Conservation (phyloP, 1,140 invertebrate species). For the Caerostris extrusa region DNA sequence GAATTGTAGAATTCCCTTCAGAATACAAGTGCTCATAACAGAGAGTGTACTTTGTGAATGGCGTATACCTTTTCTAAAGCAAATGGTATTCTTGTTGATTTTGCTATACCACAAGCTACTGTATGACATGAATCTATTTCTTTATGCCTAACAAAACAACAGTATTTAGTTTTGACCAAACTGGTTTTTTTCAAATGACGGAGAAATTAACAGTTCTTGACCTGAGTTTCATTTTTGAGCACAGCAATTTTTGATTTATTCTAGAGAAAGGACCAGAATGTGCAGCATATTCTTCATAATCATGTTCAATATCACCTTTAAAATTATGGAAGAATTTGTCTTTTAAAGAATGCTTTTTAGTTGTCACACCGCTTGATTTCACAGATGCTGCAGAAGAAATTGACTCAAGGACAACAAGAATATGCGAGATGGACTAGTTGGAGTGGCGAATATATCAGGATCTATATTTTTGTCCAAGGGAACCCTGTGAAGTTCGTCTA, state of each 20-base stretch:
- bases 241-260: slow-evolving; percentile 66
- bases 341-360: slow-evolving; percentile 73
- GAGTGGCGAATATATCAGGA: slow-evolving; percentile 72
- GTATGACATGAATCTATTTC: slow-evolving; percentile 82
- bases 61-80: slow-evolving; percentile 81
- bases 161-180: slow-evolving; percentile 80
- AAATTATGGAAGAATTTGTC: slow-evolving; percentile 76
- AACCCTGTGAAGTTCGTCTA: slow-evolving; percentile 75
- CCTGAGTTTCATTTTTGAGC: slow-evolving; percentile 74
- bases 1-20: slow-evolving; percentile 61
- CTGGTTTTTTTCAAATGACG: slow-evolving; percentile 78
- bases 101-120: slow-evolving; percentile 80
- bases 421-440: slow-evolving; percentile 77
- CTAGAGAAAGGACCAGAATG: slow-evolving; percentile 52
- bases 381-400: slow-evolving; percentile 12
- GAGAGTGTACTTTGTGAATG: slow-evolving; percentile 86
- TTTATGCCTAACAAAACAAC: slow-evolving; percentile 82
- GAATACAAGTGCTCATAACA: slow-evolving; percentile 79
- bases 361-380: slow-evolving; percentile 41
- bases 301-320: slow-evolving; percentile 71
- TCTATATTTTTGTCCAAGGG: slow-evolving; percentile 64
- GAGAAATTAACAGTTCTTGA: slow-evolving; percentile 77
- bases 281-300: slow-evolving; percentile 72
- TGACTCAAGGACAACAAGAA: slow-evolving; percentile 76
- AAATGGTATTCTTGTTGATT: slow-evolving; percentile 66